Conservation (phyloP, 2,888 invertebrate genomes). For the Allophyes oxyacanthae region DNA sequence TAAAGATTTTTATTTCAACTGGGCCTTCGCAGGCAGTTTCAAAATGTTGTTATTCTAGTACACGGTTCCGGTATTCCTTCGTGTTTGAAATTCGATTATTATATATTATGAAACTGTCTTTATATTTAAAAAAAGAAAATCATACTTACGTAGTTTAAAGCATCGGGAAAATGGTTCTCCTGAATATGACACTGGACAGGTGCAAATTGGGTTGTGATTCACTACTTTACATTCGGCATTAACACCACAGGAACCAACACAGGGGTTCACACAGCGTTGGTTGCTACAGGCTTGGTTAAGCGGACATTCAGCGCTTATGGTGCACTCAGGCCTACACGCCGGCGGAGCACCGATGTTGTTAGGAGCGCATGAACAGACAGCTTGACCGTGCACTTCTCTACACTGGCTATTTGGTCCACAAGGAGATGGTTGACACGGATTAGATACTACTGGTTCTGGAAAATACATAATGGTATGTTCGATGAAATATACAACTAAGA, state of each 20-base stretch:
- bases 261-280: conserved; percentile 93
- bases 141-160: conserved; percentile 85
- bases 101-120: too few species aligned
- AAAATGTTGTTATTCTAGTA: too few species aligned
- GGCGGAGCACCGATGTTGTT: conserved; percentile 91
- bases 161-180: conserved; percentile 92
- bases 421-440: conserved; percentile 91
- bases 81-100: too few species aligned
- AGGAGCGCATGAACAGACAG: conserved; percentile 91
- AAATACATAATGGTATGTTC: conserved; percentile 39
- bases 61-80: too few species aligned
- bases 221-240: conserved; percentile 93
- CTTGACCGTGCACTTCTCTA: conserved; percentile 90
- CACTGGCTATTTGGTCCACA: conserved; percentile 91
- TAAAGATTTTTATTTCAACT: too few species aligned
- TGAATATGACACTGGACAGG: conserved; percentile 90
- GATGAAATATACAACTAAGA: too few species aligned
- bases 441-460: conserved; percentile 85
- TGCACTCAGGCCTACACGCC: conserved; percentile 92
- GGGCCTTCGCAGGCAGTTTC: too few species aligned
- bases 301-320: conserved; percentile 92
- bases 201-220: conserved; percentile 93
- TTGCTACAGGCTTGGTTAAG: conserved; percentile 92
- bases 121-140: too few species aligned
- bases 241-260: conserved; percentile 92